These are phyloP conservation scores for Microplitis deprimator DNA, from an alignment of 2,888 invertebrate genomes.

Conservation along the genomic window DNA sequence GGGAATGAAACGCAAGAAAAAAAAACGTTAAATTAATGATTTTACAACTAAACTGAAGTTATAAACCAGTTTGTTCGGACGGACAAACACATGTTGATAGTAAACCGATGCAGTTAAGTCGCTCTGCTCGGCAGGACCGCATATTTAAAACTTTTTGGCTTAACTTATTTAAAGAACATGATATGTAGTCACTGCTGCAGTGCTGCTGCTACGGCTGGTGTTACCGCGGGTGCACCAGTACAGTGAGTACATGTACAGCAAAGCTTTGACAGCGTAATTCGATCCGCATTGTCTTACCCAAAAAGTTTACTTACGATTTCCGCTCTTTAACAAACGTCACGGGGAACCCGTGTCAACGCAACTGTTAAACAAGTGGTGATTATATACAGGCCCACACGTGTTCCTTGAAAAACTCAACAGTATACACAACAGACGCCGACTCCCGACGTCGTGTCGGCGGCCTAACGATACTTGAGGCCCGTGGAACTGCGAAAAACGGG, in stretches of 20 bases:
- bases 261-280: constrained; percentile 13
- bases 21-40: constrained; percentile 23
- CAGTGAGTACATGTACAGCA: not conserved
- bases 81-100: constrained; percentile 23
- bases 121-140: not conserved
- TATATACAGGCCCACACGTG: constrained; percentile 31
- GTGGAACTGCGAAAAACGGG: constrained; percentile 38
- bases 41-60: constrained; percentile 28
- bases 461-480: constrained; percentile 14
- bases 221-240: not conserved
- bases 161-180: not conserved
- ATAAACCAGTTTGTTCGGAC: constrained; percentile 32
- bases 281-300: not conserved
- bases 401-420: constrained; percentile 8
- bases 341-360: constrained; percentile 14
- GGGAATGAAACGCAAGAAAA: not conserved
- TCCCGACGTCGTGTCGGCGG: not conserved
- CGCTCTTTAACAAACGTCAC: constrained; percentile 40
- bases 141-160: constrained; percentile 3
- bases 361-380: constrained; percentile 37
- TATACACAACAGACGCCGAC: not conserved
- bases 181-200: not conserved
- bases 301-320: constrained; percentile 12
- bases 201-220: not conserved
- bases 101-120: constrained; percentile 14